Evolutionary conservation across 2,113 vertebrate genomes (phyloP).

Genomic region (Salminus brasiliensis): DNA sequence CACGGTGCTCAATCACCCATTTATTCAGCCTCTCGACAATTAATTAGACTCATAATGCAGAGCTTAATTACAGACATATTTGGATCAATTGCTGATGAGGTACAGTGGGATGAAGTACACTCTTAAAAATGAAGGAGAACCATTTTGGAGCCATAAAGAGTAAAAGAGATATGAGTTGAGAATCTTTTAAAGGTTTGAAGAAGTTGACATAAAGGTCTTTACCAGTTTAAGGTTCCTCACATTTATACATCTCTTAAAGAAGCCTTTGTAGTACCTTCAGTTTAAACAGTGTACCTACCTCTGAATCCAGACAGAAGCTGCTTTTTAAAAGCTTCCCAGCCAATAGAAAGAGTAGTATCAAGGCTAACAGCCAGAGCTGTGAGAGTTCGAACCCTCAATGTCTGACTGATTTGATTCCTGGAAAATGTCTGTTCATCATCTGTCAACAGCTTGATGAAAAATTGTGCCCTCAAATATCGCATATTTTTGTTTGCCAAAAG

Average conservation of each 20-base stretch:
- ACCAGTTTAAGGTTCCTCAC: no score
- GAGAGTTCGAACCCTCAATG: constrained; percentile 20
- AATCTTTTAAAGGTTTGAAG: no score
- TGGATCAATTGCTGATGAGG: constrained; percentile 16
- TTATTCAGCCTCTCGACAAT: constrained; percentile 22
- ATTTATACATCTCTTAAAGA: no score
- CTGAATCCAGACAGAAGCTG: neutral
- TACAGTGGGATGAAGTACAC: constrained; percentile 22
- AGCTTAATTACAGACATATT: constrained; percentile 22
- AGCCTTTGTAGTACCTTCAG: no score
- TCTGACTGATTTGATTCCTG: constrained; percentile 28
- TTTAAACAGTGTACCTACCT: no score
- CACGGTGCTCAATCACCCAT: constrained; percentile 30
- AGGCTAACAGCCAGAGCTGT: constrained; percentile 31
- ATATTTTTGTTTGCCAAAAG: constrained; percentile 38
- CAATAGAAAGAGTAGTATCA: constrained; percentile 18
- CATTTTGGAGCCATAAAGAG: no score
- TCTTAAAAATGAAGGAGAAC: no score
- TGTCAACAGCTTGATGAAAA: constrained; percentile 34
- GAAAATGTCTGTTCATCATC: constrained; percentile 48
- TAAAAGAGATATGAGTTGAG: no score
- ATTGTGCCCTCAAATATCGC: constrained; percentile 35
- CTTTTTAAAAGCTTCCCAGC: constrained; percentile 2
- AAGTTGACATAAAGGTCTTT: no score
- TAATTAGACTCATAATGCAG: constrained; percentile 17